Conservation (phyloP, 2,113 vertebrate genomes). For the Entelurus aequoreus region DNA sequence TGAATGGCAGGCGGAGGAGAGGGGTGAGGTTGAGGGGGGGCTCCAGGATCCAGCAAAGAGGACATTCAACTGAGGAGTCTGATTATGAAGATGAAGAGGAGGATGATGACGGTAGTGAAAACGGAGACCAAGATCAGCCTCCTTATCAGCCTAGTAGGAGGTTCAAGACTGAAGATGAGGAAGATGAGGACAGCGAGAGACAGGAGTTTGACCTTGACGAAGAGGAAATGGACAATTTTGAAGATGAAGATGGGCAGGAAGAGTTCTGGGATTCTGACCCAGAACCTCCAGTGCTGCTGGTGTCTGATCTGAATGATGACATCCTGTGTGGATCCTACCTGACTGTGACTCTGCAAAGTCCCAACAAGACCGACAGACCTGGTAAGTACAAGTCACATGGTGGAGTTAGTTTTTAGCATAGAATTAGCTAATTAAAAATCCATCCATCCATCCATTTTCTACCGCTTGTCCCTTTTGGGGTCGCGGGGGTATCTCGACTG, state of each 20-base stretch:
- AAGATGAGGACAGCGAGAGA: conserved; percentile 86
- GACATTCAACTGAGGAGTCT: conserved; percentile 68
- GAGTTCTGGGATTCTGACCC: conserved; percentile 70
- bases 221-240: conserved; percentile 61
- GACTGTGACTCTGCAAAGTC: conserved; percentile 91
- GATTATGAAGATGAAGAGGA: conserved; percentile 56
- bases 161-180: conserved; percentile 65
- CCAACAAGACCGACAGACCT: conserved; percentile 78
- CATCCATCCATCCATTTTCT: no score
- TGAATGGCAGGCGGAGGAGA: conserved; percentile 52
- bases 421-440: no score
- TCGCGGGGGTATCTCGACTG: no score
- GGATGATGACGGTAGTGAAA: conserved; percentile 59
- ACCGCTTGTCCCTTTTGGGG: no score
- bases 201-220: conserved; percentile 80
- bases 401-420: no score
- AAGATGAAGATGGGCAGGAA: conserved; percentile 64
- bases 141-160: conserved; percentile 32
- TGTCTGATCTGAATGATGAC: conserved; percentile 74
- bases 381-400: conserved; percentile 25
- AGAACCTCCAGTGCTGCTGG: conserved; percentile 72
- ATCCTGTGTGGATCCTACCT: conserved; percentile 84
- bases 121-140: conserved; percentile 43
- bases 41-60: conserved; percentile 65
- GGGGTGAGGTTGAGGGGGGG: conserved; percentile 70